Evolutionary conservation across 2,113 vertebrate genomes (phyloP).

Genomic region (Poecilia latipinna): DNA sequence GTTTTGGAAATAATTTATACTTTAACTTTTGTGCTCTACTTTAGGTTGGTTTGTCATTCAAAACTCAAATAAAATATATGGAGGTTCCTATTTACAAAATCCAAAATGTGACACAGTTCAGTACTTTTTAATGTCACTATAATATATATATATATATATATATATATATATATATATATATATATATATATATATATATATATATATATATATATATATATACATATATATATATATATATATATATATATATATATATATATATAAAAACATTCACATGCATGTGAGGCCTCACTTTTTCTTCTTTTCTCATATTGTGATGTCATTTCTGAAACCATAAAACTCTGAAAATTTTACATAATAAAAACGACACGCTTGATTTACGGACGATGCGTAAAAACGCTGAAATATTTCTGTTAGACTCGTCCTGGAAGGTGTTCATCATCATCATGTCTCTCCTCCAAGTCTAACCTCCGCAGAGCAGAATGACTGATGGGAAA

Average conservation of each 20-base stretch:
- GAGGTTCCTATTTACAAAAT: not conserved
- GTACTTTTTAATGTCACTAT: not conserved
- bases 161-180: too few species aligned
- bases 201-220: too few species aligned
- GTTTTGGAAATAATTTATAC: not conserved
- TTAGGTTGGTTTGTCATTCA: not conserved
- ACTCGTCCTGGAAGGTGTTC: conserved; percentile 41
- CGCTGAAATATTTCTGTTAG: conserved; percentile 31
- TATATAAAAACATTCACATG: not conserved
- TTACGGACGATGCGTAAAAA: conserved; percentile 32
- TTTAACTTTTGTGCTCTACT: not conserved
- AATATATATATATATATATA: too few species aligned
- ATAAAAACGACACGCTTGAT: conserved; percentile 17
- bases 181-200: too few species aligned
- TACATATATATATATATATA: too few species aligned
- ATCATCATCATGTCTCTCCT: conserved; percentile 54
- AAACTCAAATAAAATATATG: not conserved
- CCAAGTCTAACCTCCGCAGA: conserved; percentile 35
- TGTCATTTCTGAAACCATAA: not conserved
- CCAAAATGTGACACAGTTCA: not conserved
- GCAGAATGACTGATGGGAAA: conserved; percentile 53
- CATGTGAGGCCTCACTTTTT: not conserved
- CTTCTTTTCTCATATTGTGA: not conserved
- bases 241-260: too few species aligned
- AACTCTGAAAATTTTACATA: conserved; percentile 17